Evolutionary conservation across 2,797 vertebrate genomes (phyloP).

Genomic region (Spinibarbus caldwelli): DNA sequence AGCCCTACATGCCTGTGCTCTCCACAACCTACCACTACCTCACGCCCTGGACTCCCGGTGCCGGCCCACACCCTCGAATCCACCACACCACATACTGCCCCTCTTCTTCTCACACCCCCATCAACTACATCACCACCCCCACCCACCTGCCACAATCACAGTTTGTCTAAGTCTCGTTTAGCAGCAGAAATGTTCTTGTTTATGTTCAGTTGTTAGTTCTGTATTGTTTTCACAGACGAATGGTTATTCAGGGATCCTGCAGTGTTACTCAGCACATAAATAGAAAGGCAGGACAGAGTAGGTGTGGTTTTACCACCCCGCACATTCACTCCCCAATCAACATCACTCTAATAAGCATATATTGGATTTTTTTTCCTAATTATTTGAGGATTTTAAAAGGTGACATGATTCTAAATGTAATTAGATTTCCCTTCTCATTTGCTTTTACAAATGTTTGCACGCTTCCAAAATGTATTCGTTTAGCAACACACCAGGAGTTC

Average conservation of each 20-base stretch:
- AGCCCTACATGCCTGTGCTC: slow-evolving; percentile 74
- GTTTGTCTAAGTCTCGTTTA: slow-evolving; percentile 47
- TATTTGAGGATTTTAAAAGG: slow-evolving; percentile 35
- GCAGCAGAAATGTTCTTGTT: slow-evolving; percentile 31
- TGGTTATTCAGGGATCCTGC: slow-evolving; percentile 36
- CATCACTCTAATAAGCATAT: slow-evolving; percentile 14
- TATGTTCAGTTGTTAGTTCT: slow-evolving; percentile 35
- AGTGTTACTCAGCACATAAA: not conserved
- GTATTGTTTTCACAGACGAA: slow-evolving; percentile 25
- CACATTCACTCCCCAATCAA: not conserved
- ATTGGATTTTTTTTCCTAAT: not conserved
- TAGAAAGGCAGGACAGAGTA: not conserved
- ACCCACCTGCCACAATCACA: slow-evolving; percentile 71
- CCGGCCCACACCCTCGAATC: slow-evolving; percentile 68
- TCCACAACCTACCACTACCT: slow-evolving; percentile 78
- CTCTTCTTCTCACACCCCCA: slow-evolving; percentile 71
- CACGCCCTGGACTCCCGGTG: slow-evolving; percentile 78
- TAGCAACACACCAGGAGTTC: slow-evolving; percentile 29
- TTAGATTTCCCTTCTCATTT: slow-evolving; percentile 34
- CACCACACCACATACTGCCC: slow-evolving; percentile 78
- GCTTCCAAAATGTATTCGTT: slow-evolving; percentile 5
- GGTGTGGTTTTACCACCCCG: slow-evolving; percentile 22
- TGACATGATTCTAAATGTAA: slow-evolving; percentile 29
- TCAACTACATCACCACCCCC: slow-evolving; percentile 80
- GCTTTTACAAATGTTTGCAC: slow-evolving; percentile 43